phyloP scores from a whole-genome alignment of 2,113 vertebrate genomes.

The Laticauda laticaudata region DNA sequence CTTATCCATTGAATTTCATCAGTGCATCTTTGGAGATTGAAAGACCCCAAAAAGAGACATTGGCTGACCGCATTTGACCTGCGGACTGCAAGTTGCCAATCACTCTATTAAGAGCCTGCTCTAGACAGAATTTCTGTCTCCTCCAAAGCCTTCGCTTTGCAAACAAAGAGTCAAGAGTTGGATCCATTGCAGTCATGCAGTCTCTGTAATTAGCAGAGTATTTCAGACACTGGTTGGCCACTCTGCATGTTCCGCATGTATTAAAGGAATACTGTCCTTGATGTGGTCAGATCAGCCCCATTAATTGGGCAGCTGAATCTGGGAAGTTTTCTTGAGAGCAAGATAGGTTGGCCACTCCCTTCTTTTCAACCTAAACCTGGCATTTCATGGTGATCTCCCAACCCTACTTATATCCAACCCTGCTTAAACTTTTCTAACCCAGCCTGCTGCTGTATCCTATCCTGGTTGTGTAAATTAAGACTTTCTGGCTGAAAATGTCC shows the following conservation, averaged over 20 bases:
- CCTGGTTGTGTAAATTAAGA: background rate
- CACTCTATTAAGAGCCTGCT: background rate
- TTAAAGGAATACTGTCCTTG: background rate
- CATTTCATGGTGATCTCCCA: background rate
- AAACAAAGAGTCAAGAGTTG: background rate
- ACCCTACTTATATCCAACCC: background rate
- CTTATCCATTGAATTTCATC: background rate
- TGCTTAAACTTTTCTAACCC: background rate
- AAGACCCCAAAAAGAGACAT: background rate
- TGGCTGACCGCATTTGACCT: background rate
- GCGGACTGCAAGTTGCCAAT: background rate
- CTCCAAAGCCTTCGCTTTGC: background rate
- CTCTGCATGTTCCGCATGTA: background rate
- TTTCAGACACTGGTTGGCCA: background rate
- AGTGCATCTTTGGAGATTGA: background rate
- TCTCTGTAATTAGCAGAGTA: background rate
- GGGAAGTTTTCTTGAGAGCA: background rate
- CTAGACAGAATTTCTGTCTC: background rate
- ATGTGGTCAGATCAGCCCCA: background rate
- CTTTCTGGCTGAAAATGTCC: background rate
- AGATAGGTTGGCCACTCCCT: background rate
- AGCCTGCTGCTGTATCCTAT: background rate
- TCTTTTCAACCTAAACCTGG: background rate
- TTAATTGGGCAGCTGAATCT: background rate
- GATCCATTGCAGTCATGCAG: background rate